phyloP scores from a whole-genome alignment of 2,888 invertebrate species.

The Subacronicta megacephala region DNA sequence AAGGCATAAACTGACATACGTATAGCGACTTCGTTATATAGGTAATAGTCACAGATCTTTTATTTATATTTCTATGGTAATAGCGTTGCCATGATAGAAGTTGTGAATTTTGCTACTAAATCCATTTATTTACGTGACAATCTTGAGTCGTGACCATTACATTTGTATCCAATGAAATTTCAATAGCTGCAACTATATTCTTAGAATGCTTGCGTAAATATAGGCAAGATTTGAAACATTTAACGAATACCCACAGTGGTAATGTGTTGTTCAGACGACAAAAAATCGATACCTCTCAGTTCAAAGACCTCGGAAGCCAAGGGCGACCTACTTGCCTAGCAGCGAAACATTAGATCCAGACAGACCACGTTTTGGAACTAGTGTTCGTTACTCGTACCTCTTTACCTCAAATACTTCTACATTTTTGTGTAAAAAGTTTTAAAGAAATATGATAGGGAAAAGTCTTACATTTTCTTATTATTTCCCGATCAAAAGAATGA shows the following conservation, averaged over 20 bases:
- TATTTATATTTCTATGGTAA: too few relatives aligned
- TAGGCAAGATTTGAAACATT: neutral
- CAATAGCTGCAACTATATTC: neutral
- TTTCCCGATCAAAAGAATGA: too few relatives aligned
- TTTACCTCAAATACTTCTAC: too few relatives aligned
- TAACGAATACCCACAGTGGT: too few relatives aligned
- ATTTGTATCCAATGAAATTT: neutral
- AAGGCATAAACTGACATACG: too few relatives aligned
- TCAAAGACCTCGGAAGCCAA: constrained; percentile 1
- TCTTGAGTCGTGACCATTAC: neutral
- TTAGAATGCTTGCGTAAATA: neutral
- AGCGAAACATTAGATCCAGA: neutral
- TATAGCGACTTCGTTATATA: too few relatives aligned
- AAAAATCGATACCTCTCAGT: neutral
- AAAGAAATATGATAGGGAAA: neutral
- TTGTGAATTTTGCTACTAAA: too few relatives aligned
- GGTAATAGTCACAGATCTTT: too few relatives aligned
- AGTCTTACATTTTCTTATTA: neutral
- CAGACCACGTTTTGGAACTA: neutral
- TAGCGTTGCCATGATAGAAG: too few relatives aligned
- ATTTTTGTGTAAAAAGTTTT: too few relatives aligned
- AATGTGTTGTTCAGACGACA: neutral
- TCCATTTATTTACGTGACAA: neutral
- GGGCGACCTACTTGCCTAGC: neutral
- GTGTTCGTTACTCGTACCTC: neutral